A percentile compares a stretch with the other conserved stretches of the same genome.
phyloP scores from a whole-genome alignment of 2,113 vertebrate species.

The Regulus satrapa region DNA sequence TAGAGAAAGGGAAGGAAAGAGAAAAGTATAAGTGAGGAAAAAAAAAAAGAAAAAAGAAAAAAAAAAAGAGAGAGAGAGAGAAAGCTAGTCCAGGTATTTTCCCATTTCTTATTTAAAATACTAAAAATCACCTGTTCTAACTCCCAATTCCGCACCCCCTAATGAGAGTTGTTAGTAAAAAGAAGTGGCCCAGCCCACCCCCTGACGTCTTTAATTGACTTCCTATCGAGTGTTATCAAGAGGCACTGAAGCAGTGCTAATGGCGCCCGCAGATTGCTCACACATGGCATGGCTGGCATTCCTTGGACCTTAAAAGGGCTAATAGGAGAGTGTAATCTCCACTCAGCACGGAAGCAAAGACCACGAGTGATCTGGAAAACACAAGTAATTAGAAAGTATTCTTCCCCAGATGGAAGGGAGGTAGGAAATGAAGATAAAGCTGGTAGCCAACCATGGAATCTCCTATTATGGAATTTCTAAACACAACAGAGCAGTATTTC shows the following conservation, averaged over 20 bases:
- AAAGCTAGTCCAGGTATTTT: background rate
- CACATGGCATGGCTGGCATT: conserved; percentile 68
- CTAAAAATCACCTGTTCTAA: conserved; percentile 50
- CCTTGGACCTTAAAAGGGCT: conserved; percentile 62
- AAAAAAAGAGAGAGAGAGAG: background rate
- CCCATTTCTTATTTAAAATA: background rate
- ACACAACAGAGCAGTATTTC: background rate
- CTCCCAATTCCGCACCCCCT: conserved; percentile 3
- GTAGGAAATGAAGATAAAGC: background rate
- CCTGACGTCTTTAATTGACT: conserved; percentile 75
- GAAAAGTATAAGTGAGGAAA: background rate
- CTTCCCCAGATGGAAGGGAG: background rate
- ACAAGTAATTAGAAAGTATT: conserved; percentile 32
- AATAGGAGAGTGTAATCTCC: conserved; percentile 48
- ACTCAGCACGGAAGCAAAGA: conserved; percentile 23
- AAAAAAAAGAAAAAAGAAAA: no score
- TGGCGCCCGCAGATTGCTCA: conserved; percentile 68
- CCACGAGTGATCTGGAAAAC: conserved; percentile 43
- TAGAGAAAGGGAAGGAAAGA: background rate
- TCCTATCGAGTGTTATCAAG: conserved; percentile 68
- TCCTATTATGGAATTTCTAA: background rate
- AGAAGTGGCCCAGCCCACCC: conserved; percentile 55
- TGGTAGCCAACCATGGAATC: background rate
- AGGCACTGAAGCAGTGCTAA: conserved; percentile 73
- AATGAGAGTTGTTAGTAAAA: conserved; percentile 56